A percentile compares a stretch with the other conserved stretches of the same genome.
These are phyloP conservation scores for Dendrocincla tyrannina DNA, from an alignment of 2,797 vertebrate species.

Conservation along the genomic window DNA sequence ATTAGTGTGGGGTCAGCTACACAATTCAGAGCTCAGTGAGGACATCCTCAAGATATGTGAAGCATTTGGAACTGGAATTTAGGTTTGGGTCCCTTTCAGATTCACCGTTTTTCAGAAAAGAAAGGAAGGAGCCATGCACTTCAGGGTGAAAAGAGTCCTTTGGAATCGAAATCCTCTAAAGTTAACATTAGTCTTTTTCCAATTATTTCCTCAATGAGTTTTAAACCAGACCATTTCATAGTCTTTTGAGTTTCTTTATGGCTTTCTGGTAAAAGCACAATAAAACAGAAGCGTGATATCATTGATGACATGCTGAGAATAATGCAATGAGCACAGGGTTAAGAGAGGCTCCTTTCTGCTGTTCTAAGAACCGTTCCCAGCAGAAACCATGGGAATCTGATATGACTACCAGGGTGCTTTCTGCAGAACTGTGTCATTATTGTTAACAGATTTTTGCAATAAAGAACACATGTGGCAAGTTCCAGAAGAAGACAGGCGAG, in stretches of 20 bases:
- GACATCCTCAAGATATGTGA: neutral
- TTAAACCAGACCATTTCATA: neutral
- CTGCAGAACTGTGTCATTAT: neutral
- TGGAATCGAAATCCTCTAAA: neutral
- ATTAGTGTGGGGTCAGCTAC: neutral
- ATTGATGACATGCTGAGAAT: neutral
- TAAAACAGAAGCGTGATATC: neutral
- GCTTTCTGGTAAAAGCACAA: neutral
- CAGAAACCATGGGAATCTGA: conserved; percentile 9
- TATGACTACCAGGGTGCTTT: neutral
- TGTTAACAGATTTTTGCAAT: neutral
- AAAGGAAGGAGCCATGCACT: neutral
- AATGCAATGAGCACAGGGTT: neutral
- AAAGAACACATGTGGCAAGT: neutral
- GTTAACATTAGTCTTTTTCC: neutral
- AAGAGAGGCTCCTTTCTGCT: neutral
- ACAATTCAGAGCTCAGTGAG: neutral
- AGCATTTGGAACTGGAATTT: conserved; percentile 6
- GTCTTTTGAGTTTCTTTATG: neutral
- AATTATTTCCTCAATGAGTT: neutral
- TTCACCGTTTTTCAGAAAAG: neutral
- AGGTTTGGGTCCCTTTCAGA: neutral
- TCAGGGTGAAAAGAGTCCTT: neutral
- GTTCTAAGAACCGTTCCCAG: neutral
- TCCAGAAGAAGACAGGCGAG: neutral